phyloP scores from a whole-genome alignment of 2,797 vertebrate species.

The Kryptolebias ocellatus region DNA sequence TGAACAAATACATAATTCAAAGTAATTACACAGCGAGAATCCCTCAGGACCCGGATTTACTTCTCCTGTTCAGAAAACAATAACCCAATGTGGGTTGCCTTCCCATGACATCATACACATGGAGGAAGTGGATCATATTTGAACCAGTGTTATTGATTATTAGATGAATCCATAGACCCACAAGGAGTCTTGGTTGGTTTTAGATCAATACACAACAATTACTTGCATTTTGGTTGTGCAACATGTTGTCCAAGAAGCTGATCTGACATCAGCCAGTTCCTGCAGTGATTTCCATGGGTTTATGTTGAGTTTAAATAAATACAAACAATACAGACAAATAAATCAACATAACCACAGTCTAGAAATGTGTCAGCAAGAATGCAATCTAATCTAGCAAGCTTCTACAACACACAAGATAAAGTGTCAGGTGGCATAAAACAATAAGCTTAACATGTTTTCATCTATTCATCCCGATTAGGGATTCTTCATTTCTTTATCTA shows the following conservation, averaged over 20 bases:
- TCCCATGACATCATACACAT: slow-evolving; percentile 52
- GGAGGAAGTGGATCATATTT: slow-evolving; percentile 39
- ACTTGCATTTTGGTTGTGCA: slow-evolving; percentile 14
- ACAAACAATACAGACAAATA: background rate
- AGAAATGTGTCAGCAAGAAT: slow-evolving; percentile 8
- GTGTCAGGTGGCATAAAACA: slow-evolving; percentile 9
- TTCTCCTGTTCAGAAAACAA: slow-evolving; percentile 55
- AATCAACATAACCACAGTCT: slow-evolving; percentile 17
- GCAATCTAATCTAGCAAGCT: slow-evolving; percentile 26
- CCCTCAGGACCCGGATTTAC: slow-evolving; percentile 20
- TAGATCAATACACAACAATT: slow-evolving; percentile 32
- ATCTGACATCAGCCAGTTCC: slow-evolving; percentile 14
- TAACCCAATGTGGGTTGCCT: slow-evolving; percentile 34
- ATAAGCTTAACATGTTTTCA: slow-evolving; percentile 44
- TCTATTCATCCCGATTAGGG: slow-evolving; percentile 63
- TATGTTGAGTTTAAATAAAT: background rate
- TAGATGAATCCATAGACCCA: slow-evolving; percentile 38
- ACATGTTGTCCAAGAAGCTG: slow-evolving; percentile 26
- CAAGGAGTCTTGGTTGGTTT: slow-evolving; percentile 34
- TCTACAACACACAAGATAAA: too few species aligned
- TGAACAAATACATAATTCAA: slow-evolving; percentile 25
- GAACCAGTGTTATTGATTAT: slow-evolving; percentile 46
- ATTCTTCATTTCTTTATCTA: slow-evolving; percentile 47
- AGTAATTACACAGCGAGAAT: slow-evolving; percentile 22
- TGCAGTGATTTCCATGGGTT: slow-evolving; percentile 1